Base-by-base conservation (phyloP, 2,113 vertebrate species). In the Sebastes fasciatus region DNA sequence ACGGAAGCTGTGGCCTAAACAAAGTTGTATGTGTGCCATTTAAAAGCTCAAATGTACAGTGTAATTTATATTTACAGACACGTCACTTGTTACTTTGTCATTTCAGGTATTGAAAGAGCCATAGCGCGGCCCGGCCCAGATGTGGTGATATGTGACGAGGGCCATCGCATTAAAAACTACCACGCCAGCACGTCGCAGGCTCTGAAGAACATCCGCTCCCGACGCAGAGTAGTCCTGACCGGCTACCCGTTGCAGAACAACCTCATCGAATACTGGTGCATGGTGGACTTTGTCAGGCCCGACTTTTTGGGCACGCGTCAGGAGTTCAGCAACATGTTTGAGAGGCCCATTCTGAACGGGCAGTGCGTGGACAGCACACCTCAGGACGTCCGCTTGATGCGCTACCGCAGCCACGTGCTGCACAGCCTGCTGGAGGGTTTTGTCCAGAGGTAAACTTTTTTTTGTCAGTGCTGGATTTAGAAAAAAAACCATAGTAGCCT, bases 291-390 rank as follows among this genome's bases (percentile, higher is more conserved):
- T 55, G 98, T 99, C 11, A 94, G 98, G 58, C 98, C 98, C 0
- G 98, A 99, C 93, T 99, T 99, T 81, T 95, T 99, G 8, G 98
- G 98, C 67, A 99, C 98, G 0, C 94, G 98, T 54, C 98, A 99
- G 93, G 98, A 99, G 74, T 99, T 99, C 94, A 99, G 98, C 93
- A 99, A 99, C 95, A 99, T 99, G 98, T 99, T 99, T 80, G 98
- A 99, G 89, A 95, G 98, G 40, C 98, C 98, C 77, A 99, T 99
- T 89, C 95, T 99, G 84, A 99, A 99, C 0, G 98, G 98, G 45
- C 98, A 99, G 94, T 99, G 98, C 73, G 94, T 98, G 17, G 98
- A 99, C 95, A 99, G 98, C 93, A 99, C 98, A 0, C 98, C 98
- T 4, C 98, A 99, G 91, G 98, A 99, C 0, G 96, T 97, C 43